Conservation (phyloP, 2,797 vertebrate genomes). For the Leptoclinus maculatus region DNA sequence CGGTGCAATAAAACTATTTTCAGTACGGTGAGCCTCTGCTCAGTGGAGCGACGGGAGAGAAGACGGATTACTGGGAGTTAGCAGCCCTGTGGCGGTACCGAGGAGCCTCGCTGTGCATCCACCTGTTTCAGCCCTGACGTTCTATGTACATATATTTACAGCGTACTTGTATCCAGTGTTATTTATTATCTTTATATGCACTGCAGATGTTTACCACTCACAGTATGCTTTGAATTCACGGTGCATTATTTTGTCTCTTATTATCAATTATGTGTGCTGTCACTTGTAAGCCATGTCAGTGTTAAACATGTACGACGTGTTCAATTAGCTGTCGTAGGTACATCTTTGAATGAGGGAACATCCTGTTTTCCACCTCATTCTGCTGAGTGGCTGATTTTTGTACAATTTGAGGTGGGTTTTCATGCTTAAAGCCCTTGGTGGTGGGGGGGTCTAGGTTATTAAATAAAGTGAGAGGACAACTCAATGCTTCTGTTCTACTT, state of each 20-base stretch:
- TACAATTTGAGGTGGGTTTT: constrained; percentile 49
- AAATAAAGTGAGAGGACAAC: constrained; percentile 65
- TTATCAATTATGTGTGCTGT: neutral
- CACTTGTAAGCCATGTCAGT: constrained; percentile 24
- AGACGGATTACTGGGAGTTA: constrained; percentile 16
- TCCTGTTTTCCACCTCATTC: constrained; percentile 30
- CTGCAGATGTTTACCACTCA: constrained; percentile 49
- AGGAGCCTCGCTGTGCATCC: constrained; percentile 55
- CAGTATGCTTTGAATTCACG: constrained; percentile 40
- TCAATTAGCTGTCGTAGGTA: constrained; percentile 15
- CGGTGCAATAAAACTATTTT: constrained; percentile 28
- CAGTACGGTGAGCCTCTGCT: no score
- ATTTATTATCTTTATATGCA: constrained; percentile 68
- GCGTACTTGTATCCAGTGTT: constrained; percentile 58
- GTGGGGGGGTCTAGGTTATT: constrained; percentile 59
- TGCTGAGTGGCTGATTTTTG: constrained; percentile 42
- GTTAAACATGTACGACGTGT: constrained; percentile 34
- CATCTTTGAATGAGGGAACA: constrained; percentile 21
- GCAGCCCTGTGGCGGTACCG: constrained; percentile 39
- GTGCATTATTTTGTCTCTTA: constrained; percentile 28
- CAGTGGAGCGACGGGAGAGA: neutral
- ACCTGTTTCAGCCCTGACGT: constrained; percentile 27
- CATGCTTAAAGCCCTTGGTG: constrained; percentile 56
- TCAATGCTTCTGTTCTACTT: neutral
- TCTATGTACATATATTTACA: constrained; percentile 53